A percentile compares a stretch with the other conserved stretches of the same genome.
Conservation (phyloP, 2,888 invertebrate genomes). For the Buathra laborator region DNA sequence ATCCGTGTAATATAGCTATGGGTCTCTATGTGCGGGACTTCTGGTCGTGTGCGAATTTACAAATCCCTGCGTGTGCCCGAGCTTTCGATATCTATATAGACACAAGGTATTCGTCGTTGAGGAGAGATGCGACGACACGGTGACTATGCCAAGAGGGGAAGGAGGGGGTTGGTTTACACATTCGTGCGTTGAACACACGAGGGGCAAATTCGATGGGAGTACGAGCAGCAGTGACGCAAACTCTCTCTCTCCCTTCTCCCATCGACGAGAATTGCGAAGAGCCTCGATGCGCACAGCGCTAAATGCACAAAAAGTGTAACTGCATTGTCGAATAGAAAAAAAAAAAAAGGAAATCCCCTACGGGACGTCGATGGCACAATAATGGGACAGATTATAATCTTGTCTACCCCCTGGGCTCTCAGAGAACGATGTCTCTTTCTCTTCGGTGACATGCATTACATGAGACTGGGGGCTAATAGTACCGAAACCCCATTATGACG, state of each 20-base stretch:
- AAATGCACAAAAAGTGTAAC: constrained; percentile 85
- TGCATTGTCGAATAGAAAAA: constrained; percentile 81
- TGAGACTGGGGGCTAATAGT: constrained; percentile 49
- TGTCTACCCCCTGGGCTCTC: constrained; percentile 83
- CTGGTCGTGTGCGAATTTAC: constrained; percentile 47
- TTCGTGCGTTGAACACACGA: constrained; percentile 61
- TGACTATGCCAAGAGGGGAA: constrained; percentile 46
- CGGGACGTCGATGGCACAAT: constrained; percentile 85
- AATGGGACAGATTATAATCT: constrained; percentile 85
- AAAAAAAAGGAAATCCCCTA: constrained; percentile 81
- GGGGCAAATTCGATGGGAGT: constrained; percentile 54
- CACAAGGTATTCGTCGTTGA: constrained; percentile 21
- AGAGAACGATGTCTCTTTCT: constrained; percentile 60
- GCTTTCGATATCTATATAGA: constrained; percentile 16
- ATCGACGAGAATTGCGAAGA: constrained; percentile 28
- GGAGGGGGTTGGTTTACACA: constrained; percentile 72
- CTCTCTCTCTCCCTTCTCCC: constrained; percentile 35
- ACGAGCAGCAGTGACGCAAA: constrained; percentile 66
- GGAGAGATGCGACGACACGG: constrained; percentile 7
- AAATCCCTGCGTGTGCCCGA: constrained; percentile 21
- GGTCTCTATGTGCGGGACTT: neutral
- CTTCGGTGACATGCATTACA: constrained; percentile 65
- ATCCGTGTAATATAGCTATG: neutral
- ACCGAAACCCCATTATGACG: constrained; percentile 56
- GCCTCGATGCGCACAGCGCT: constrained; percentile 77